Base-by-base conservation (phyloP, 2,797 vertebrate species). In the Typhlichthys eigenmanni region DNA sequence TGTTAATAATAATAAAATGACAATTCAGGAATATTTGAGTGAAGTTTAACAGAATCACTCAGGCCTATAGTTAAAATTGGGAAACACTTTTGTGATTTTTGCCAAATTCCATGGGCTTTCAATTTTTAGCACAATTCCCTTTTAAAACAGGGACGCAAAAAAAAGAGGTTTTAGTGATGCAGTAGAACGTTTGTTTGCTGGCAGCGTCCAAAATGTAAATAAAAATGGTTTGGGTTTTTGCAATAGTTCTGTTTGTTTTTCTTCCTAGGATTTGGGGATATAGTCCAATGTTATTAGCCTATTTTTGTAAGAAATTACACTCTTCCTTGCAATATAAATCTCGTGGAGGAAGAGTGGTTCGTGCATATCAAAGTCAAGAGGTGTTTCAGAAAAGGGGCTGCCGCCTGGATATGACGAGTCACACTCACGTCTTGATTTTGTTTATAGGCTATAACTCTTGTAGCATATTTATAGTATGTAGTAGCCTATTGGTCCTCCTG, bases 281-380 rank as follows among this genome's bases (percentile, higher is more conserved):
- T 24, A 24, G 24, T 24, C 24, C 24, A 24, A 19, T 19, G 19
- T 19, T 19, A 3, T 19, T 3, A 19, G 19, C 19, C 19, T 19
- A 19, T 19, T 19, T 2, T 19, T 2, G 19, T n/a, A n/a, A n/a
- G 19, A 91, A 87, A 68, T 68, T 86, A 9, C 91, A 91, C 92
- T 91, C 87, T 92, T 93, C 94, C 91, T 86, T 84, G 93, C 82
- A 93, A 92, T 93, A 93, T 91, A 95, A 94, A 87, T 89, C 87
- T 83, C 55, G 71, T 85, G 93, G 89, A 94, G 93, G 91, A 94
- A 94, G 89, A 87, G 87, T 83, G 84, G 55, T 59, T 88, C 82
- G 64, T 93, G 94, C 94, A 96, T 95, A 96, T 97, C 95, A 97
- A 97, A 96, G 95, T 89, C 46, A 89, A 10, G 77, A 93, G 92